These are phyloP conservation scores for Noctua pronuba DNA, from an alignment of 2,888 invertebrate genomes.

Conservation along the genomic window DNA sequence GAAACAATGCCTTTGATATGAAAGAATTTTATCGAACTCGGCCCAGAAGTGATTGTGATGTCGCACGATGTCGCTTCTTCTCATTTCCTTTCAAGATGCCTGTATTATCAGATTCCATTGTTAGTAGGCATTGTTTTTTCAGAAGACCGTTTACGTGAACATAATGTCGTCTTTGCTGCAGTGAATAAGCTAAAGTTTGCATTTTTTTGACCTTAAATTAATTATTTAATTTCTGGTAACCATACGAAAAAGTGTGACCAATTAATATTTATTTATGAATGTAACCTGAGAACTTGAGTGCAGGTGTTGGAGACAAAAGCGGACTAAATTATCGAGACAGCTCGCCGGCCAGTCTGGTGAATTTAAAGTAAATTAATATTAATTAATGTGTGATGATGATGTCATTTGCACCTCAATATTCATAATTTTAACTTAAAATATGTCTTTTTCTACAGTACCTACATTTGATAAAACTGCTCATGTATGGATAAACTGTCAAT, in stretches of 20 bases:
- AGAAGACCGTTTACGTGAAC: background rate
- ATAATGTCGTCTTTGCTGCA: background rate
- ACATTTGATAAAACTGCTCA: background rate
- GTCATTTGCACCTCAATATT: constrained; percentile 53
- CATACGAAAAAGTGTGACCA: constrained; percentile 36
- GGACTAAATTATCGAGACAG: constrained; percentile 17
- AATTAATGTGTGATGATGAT: constrained; percentile 60
- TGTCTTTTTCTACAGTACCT: background rate
- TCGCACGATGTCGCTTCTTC: constrained; percentile 19
- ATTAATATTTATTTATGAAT: constrained; percentile 57
- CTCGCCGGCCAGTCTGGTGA: constrained; percentile 55
- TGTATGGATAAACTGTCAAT: background rate
- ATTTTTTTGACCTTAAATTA: background rate
- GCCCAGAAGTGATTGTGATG: constrained; percentile 23
- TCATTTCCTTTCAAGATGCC: constrained; percentile 26
- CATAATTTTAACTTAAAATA: constrained; percentile 28
- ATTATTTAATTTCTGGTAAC: constrained; percentile 22
- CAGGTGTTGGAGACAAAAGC: constrained; percentile 60
- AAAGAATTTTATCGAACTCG: constrained; percentile 38
- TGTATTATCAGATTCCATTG: constrained; percentile 15
- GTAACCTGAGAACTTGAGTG: constrained; percentile 63
- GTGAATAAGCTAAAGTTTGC: background rate
- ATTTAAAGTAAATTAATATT: constrained; percentile 56
- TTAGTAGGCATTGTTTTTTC: constrained; percentile 1
- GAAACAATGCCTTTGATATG: constrained; percentile 48